Percentiles rank a stretch among this genome's conserved stretches.
Evolutionary conservation across 92 coral and sea anemone genomes (phyloP).

Genomic region (Bergia sp.): DNA sequence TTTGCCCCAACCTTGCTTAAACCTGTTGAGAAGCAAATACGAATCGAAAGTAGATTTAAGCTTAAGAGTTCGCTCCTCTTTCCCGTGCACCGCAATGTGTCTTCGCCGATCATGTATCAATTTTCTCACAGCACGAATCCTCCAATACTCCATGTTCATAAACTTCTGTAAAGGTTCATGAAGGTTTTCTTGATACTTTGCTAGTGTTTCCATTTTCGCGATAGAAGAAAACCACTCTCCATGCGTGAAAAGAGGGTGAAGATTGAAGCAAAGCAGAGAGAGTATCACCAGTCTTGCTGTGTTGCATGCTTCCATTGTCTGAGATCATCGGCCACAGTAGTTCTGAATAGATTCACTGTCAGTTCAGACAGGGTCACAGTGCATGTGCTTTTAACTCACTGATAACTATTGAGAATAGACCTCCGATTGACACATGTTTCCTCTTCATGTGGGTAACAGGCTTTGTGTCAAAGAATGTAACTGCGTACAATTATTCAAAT

Average conservation of each 20-base stretch:
- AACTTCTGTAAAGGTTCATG: not conserved
- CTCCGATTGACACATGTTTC: too few relatives aligned
- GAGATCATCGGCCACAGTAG: too few relatives aligned
- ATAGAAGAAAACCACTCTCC: slow-evolving; percentile 14
- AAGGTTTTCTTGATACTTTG: not conserved
- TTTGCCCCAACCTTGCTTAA: not conserved
- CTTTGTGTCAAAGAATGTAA: too few relatives aligned
- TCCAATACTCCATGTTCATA: not conserved
- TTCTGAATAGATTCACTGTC: too few relatives aligned
- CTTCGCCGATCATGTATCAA: not conserved
- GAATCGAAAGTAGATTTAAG: not conserved
- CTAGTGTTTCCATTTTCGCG: not conserved
- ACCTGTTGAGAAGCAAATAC: not conserved
- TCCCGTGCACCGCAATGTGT: not conserved
- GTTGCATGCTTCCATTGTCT: not conserved
- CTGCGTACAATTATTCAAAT: too few relatives aligned
- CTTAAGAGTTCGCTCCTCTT: not conserved
- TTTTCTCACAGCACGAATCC: not conserved
- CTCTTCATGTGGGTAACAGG: too few relatives aligned
- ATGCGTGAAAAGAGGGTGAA: not conserved
- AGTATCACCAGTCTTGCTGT: not conserved
- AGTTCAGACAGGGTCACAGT: too few relatives aligned
- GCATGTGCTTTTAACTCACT: too few relatives aligned
- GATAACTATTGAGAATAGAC: too few relatives aligned
- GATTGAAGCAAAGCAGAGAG: not conserved